Conservation (phyloP, 53 echinoderm and acorn worm species). For the Paracentrotus lividus region DNA sequence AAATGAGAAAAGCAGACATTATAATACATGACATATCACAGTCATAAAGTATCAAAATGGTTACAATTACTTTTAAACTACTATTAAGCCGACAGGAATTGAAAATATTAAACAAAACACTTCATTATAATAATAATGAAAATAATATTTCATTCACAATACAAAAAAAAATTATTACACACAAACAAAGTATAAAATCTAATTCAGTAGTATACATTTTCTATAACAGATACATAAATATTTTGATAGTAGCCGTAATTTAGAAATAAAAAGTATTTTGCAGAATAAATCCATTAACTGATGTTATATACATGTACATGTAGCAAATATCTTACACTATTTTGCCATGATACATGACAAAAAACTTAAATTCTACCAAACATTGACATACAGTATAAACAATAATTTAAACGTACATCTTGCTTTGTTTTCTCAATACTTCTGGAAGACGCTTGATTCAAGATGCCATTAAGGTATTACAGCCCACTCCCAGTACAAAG, state of each 20-base stretch:
- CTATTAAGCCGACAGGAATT: no score
- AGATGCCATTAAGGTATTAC: not conserved
- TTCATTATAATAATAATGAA: no score
- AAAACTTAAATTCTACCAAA: not conserved
- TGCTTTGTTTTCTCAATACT: not conserved
- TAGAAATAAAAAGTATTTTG: not conserved
- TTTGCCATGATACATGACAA: not conserved
- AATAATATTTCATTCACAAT: no score
- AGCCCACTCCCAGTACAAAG: no score
- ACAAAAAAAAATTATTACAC: not conserved
- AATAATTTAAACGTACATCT: not conserved
- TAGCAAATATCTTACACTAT: not conserved
- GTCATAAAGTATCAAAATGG: no score
- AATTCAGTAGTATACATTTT: not conserved
- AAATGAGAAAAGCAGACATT: no score
- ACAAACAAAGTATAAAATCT: not conserved
- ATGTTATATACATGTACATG: no score
- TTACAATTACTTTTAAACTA: no score
- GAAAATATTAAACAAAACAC: no score
- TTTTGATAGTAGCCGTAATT: not conserved
- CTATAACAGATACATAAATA: not conserved
- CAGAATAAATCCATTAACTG: no score
- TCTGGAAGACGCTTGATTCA: not conserved
- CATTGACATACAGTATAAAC: not conserved
- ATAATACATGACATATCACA: no score